phyloP scores from a whole-genome alignment of 2,888 invertebrate species.

The Spicauda simplicius region DNA sequence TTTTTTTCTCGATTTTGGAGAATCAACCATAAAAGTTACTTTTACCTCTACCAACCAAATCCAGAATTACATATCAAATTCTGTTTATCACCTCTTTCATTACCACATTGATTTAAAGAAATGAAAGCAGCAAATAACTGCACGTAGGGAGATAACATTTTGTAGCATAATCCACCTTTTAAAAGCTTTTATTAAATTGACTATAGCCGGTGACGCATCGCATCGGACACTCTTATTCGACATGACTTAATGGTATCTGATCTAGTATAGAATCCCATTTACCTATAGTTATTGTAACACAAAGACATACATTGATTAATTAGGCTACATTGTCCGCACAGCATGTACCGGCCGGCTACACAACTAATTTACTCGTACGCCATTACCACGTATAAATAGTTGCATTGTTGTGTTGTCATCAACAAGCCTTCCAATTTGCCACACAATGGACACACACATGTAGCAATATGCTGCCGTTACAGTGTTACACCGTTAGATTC shows the following conservation, averaged over 20 bases:
- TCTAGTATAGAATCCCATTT: neutral
- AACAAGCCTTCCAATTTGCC: neutral
- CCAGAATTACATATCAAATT: no score
- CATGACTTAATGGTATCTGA: neutral
- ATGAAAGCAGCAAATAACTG: no score
- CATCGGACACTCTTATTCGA: neutral
- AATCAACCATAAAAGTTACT: no score
- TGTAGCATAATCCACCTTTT: no score
- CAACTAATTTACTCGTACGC: constrained; percentile 11
- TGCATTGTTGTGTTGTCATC: constrained; percentile 5
- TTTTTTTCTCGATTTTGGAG: no score
- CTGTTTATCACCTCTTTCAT: no score
- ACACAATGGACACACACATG: neutral
- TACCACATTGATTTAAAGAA: no score
- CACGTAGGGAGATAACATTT: no score
- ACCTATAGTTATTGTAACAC: neutral
- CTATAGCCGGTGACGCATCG: neutral
- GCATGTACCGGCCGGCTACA: neutral
- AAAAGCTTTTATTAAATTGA: no score
- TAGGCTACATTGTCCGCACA: constrained; percentile 4
- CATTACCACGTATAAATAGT: constrained; percentile 12
- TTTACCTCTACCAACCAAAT: no score
- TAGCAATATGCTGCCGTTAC: neutral
- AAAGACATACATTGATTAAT: constrained; percentile 1
- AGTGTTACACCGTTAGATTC: neutral